Percentiles rank a stretch among this genome's conserved stretches.
These are phyloP conservation scores for Tachysurus vachellii DNA, from an alignment of 2,113 vertebrate species.

Conservation along the genomic window DNA sequence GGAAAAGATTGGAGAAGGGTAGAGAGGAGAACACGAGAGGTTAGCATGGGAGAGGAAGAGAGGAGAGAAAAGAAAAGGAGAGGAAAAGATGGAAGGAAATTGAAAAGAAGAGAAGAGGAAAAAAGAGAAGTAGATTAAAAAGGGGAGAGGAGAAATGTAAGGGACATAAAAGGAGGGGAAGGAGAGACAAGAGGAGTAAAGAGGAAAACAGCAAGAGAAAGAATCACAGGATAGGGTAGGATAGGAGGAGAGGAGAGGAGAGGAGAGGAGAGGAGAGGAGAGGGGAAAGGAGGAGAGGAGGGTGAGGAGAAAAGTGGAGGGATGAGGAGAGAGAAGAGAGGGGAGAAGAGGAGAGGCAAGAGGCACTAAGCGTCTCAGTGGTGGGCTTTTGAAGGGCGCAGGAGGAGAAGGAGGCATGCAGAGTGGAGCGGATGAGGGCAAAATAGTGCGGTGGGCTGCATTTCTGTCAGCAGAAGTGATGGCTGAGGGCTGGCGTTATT, in stretches of 20 bases:
- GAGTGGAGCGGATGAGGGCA: slow-evolving; percentile 72
- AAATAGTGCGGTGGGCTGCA: slow-evolving; percentile 80
- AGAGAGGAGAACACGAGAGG: background rate
- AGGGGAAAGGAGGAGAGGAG: background rate
- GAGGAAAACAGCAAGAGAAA: background rate
- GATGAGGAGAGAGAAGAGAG: slow-evolving; percentile 36
- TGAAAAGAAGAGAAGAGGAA: slow-evolving; percentile 42
- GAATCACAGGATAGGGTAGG: background rate
- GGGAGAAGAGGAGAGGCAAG: slow-evolving; percentile 33
- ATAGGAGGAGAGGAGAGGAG: background rate
- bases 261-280: background rate
- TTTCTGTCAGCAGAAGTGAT: slow-evolving; percentile 84
- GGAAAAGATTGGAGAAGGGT: too few relatives aligned
- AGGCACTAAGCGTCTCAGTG: slow-evolving; percentile 28
- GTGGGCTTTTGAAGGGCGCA: slow-evolving; percentile 71
- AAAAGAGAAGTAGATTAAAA: background rate
- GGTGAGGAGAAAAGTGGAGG: background rate
- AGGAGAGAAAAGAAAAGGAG: too few relatives aligned
- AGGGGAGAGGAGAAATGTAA: too few relatives aligned
- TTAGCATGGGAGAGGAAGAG: background rate
- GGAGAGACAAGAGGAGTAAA: background rate
- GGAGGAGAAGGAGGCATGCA: slow-evolving; percentile 61
- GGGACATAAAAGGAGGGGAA: too few relatives aligned
- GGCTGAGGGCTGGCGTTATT: slow-evolving; percentile 77
- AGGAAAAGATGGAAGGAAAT: background rate